Evolutionary conservation across 2,797 vertebrate genomes (phyloP).

Genomic region (Anomalospiza imberbis): DNA sequence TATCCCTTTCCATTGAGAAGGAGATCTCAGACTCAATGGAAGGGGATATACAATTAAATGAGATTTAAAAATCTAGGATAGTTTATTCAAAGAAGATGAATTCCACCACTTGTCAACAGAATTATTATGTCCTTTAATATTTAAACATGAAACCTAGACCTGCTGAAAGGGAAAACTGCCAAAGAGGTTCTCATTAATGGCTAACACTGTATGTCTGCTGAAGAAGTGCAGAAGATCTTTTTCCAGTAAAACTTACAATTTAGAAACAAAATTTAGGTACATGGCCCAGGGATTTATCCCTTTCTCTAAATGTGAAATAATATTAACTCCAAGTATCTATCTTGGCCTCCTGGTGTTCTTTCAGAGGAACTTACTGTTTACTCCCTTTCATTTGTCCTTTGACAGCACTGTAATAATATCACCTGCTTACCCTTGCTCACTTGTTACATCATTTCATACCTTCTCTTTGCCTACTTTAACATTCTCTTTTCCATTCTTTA

Average conservation of each 20-base stretch:
- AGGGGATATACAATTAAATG: not conserved
- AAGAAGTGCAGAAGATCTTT: not conserved
- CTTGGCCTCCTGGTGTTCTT: not conserved
- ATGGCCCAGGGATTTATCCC: not conserved
- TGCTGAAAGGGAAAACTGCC: not conserved
- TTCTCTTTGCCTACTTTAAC: not conserved
- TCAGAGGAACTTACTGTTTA: not conserved
- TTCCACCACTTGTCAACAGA: not conserved
- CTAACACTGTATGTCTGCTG: not conserved
- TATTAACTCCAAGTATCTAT: not conserved
- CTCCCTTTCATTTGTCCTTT: not conserved
- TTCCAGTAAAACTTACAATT: not conserved
- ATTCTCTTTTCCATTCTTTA: not conserved
- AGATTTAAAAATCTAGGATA: not conserved
- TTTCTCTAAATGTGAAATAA: not conserved
- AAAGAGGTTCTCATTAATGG: not conserved
- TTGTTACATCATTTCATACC: not conserved
- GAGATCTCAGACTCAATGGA: too few relatives aligned
- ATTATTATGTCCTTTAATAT: not conserved
- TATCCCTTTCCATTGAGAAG: not conserved
- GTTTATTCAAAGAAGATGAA: not conserved
- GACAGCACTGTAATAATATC: not conserved
- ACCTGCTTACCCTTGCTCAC: not conserved
- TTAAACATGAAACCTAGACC: not conserved
- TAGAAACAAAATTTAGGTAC: not conserved